Evolutionary conservation across 2,888 invertebrate species (phyloP).

Genomic region (Noctua fimbriata): DNA sequence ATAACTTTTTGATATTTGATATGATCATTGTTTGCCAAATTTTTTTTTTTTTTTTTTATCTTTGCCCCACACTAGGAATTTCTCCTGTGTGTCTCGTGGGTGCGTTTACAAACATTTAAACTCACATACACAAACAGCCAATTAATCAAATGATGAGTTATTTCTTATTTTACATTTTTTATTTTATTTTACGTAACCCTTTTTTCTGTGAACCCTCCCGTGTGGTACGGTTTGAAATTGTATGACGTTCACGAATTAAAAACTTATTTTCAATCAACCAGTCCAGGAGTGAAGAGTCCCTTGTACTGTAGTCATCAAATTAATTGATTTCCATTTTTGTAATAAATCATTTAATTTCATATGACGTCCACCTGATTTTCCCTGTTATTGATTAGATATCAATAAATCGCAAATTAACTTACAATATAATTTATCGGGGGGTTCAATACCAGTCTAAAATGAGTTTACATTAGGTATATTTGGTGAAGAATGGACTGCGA

Average conservation of each 20-base stretch:
- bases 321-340: background rate
- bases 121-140: too few relatives aligned
- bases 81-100: too few relatives aligned
- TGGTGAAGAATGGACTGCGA: slow-evolving; percentile 59
- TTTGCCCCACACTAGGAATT: too few relatives aligned
- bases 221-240: background rate
- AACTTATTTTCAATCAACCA: background rate
- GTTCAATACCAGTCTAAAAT: slow-evolving; percentile 15
- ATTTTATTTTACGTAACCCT: background rate
- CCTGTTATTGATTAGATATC: background rate
- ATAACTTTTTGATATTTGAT: background rate
- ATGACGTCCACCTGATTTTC: too few relatives aligned
- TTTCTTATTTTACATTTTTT: background rate
- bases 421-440: background rate
- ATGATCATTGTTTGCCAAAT: too few relatives aligned
- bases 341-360: background rate
- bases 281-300: too few relatives aligned
- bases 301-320: background rate
- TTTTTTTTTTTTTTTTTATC: too few relatives aligned
- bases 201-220: slow-evolving; percentile 9
- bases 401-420: slow-evolving; percentile 4
- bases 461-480: slow-evolving; percentile 41
- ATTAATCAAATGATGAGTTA: background rate
- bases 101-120: too few relatives aligned
- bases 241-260: background rate